Evolutionary conservation across 2,797 vertebrate species (phyloP).

Genomic region (Cyclopterus lumpus): DNA sequence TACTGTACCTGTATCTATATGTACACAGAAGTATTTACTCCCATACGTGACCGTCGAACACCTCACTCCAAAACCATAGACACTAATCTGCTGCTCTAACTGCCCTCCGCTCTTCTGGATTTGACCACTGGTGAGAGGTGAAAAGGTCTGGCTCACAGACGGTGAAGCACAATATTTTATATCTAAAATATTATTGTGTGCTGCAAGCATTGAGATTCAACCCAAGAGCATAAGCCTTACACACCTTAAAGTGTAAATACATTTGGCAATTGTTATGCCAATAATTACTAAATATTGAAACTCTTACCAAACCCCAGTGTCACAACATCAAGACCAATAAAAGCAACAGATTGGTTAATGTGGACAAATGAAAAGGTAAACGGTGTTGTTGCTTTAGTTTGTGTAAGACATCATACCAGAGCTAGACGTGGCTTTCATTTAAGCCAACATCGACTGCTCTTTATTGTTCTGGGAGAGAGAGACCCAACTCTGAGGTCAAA

Average conservation of each 20-base stretch:
- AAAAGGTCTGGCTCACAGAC: too few species aligned
- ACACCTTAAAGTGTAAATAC: not conserved
- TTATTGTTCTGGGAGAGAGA: conserved; percentile 15
- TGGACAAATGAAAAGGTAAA: not conserved
- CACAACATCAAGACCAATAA: not conserved
- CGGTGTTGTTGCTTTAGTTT: not conserved
- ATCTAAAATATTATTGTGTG: not conserved
- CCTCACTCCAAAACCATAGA: not conserved
- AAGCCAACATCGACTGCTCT: not conserved
- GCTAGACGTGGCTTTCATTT: not conserved
- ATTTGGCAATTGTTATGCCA: not conserved
- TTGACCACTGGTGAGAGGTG: not conserved
- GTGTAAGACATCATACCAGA: not conserved
- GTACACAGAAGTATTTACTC: not conserved
- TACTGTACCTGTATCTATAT: not conserved
- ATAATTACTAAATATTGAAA: not conserved
- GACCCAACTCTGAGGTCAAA: conserved; percentile 19
- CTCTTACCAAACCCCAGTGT: too few species aligned
- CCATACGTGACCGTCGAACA: too few species aligned
- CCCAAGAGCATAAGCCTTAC: not conserved
- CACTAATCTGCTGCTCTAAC: not conserved
- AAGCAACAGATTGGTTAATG: too few species aligned
- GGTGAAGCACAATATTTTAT: not conserved
- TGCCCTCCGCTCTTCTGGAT: not conserved
- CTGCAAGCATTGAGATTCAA: not conserved